phyloP scores from a whole-genome alignment of 2,113 vertebrate species.

The Hemiprocne comata region DNA sequence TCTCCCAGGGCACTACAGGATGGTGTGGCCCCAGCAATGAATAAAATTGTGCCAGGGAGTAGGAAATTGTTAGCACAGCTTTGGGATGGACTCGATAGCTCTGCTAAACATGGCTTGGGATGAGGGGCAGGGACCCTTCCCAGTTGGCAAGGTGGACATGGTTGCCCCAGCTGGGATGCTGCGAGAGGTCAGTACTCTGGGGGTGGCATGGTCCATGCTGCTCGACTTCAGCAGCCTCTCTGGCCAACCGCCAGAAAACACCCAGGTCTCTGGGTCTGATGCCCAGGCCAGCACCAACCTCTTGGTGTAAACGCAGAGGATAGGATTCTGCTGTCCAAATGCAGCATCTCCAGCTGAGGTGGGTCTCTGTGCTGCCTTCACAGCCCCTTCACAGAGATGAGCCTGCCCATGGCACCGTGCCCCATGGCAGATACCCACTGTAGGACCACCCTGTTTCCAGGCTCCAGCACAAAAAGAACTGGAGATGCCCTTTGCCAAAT shows the following conservation, averaged over 20 bases:
- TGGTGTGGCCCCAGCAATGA: neutral
- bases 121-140: neutral
- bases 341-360: neutral
- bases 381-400: fast-evolving
- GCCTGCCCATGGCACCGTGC: neutral
- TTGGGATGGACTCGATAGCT: neutral
- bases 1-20: neutral
- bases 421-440: neutral
- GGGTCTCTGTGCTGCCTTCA: neutral
- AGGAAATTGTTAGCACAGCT: neutral
- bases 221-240: neutral
- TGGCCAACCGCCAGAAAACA: neutral
- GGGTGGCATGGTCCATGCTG: fast-evolving
- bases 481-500: neutral
- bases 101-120: neutral
- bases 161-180: neutral
- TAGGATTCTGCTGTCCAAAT: neutral
- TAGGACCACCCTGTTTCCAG: neutral
- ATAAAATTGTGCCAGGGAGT: neutral
- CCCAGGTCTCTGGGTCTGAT: neutral
- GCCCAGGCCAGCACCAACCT: neutral
- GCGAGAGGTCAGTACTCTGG: neutral
- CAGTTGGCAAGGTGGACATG: fast-evolving
- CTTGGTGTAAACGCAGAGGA: neutral
- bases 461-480: fast-evolving